Evolutionary conservation across 2,113 vertebrate genomes (phyloP), one percentile per base, ranked within the genome.

Genomic region (Copsychus sechellarum): DNA sequence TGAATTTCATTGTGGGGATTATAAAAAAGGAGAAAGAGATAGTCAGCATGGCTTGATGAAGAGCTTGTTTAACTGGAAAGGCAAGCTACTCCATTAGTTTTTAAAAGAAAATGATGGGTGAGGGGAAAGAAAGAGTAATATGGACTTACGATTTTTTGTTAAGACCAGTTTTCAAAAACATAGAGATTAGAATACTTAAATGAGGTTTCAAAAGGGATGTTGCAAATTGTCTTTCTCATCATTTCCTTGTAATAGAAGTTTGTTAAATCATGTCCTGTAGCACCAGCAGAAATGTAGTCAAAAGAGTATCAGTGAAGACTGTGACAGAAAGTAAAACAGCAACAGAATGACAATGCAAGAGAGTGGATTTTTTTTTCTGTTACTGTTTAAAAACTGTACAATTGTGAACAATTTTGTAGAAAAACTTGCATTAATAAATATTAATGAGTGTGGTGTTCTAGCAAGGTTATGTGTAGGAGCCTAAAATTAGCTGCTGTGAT

Each of bases 401-500:
- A 38, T 38, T 47, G 56, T 45, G 15, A 73, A 33, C 2, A 53
- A 8, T 61, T 81, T 79, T 58, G 2, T 81, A 26, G 34, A 40
- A 85, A 79, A 81, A 11, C 19, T 61, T 86, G 12, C 2, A 2
- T 50, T 78, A 66, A 54, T 58, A 85, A 93, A 45, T 94, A 45
- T 19, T 67, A 70, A 92, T 69, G 47, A 74, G 7, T 87, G 31
- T 79, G 45, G 34, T 79, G 29, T 54, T 74, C 56, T 92, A 86
- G 25, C 23, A 73, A 50, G 45, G 51, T 66, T 88, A 26, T 67
- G 8, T 60, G 40, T 56, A 43, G 65, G 36, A 84, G 16, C 45
- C 61, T 95, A 84, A 84, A 79, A 94, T 91, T 90, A 94, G 40
- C 81, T 60, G 31, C 65, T 85, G 19, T 87, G 69, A 81, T 78